Percentiles rank a stretch among this genome's conserved stretches.
Conservation (phyloP, 2,113 vertebrate species). For the Vanacampus margaritifer region DNA sequence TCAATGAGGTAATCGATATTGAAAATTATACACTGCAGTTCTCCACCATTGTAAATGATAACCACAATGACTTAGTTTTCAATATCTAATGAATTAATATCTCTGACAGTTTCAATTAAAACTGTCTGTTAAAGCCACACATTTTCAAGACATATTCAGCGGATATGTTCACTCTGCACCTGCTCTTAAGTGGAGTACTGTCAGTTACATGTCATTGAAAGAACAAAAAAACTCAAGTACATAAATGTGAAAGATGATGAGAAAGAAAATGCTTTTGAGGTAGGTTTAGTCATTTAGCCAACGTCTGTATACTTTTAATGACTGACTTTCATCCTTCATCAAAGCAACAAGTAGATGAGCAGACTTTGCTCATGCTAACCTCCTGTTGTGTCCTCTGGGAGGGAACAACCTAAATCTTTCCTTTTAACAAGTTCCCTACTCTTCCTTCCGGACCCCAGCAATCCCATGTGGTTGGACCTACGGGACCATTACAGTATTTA, state of each 20-base stretch:
- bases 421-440: conserved; percentile 81
- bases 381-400: conserved; percentile 61
- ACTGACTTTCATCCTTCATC: conserved; percentile 84
- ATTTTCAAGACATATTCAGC: neutral
- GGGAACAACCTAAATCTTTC: conserved; percentile 76
- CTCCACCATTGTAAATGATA: neutral
- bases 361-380: conserved; percentile 70
- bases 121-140: neutral
- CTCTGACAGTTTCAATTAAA: neutral
- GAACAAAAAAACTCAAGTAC: neutral
- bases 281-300: conserved; percentile 67
- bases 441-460: conserved; percentile 67
- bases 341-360: conserved; percentile 90
- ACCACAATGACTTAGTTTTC: neutral
- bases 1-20: no score
- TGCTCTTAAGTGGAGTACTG: conserved; percentile 11
- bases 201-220: conserved; percentile 8
- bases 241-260: conserved; percentile 12
- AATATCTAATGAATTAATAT: neutral
- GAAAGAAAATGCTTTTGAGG: conserved; percentile 38
- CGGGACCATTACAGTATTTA: conserved; percentile 42
- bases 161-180: neutral
- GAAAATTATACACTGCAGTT: no score
- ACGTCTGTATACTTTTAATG: conserved; percentile 70
- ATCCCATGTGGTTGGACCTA: conserved; percentile 47